Evolutionary conservation across 2,888 invertebrate species (phyloP), one percentile per base, ranked within the genome.

Genomic region (Drosophila ustulata): DNA sequence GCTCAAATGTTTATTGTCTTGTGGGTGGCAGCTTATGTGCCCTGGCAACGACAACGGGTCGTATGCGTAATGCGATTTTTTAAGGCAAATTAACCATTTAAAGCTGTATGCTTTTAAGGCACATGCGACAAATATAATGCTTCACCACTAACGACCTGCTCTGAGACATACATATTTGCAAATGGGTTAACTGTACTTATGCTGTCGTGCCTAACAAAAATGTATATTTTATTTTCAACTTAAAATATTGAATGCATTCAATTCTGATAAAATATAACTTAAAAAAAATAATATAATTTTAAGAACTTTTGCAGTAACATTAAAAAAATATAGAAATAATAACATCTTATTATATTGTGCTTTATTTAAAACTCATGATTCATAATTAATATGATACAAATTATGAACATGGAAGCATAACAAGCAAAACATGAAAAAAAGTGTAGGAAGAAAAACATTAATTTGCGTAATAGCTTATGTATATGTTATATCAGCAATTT

Each of bases 1-100:
- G 23, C 56, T 47, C 51, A 65, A 50, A 49, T 47, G 64, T 49
- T 71, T 72, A 46, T 61, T 43, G 25, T 28, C 39, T 18, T 18
- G 26, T 45, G 23, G 18, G 7, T 26, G 45, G 9, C 61, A 62
- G 47, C 68, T 68, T 68, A 68, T 45, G 47, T 43, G 26, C 18
- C 68, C 34, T 39, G 73, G 41, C 61, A 66, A 66, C 37, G n/a
- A n/a, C 73, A 28, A 61, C 51, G 51, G 53, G 75, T 53, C 75
- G 75, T 53, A 64, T 63, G 75, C n/a, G 57, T 51, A 53, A 72
- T 57, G 53, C 41, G 26, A 37, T 47, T 32, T 37, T 37, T 45
- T 11, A 13, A 49, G 18, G 13, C 13, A 53, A 53, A 53, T 65
- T 37, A 66, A 51, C 43, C 50, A 67, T 28, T 50, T 28, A 67